Evolutionary conservation across 2,113 vertebrate species (phyloP), one percentile per base, ranked within the genome.

Genomic region (Taurulus bubalis): DNA sequence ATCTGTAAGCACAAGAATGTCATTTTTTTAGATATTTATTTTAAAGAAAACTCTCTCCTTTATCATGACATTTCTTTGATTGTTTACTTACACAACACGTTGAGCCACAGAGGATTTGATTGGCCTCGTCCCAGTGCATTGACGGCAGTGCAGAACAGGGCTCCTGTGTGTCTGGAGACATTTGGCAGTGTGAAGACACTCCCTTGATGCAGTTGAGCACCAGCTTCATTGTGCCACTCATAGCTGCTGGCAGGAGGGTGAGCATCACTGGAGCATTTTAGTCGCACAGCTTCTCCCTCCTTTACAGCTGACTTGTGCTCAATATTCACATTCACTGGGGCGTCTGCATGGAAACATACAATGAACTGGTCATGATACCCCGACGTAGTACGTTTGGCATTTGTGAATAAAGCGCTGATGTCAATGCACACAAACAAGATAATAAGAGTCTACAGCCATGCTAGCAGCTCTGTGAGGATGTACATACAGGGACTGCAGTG

Each of bases 261-360:
- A 68, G 91, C 89, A 3, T 93, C 76, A 78, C 94, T 82, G 83
- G 78, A 87, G 71, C 93, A 94, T 12, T 6, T 86, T 66, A 94
- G 68, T 15, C 1, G 26, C 30, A 91, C 83, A 38, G 59, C 15
- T 18, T 87, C 87, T 22, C 93, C 93, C 40, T 95, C 93, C 62
- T 24, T 83, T 11, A 92, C 74, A 1, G 63, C 15, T 0, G 66
- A 10, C n/a, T 80, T 38, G 51, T 73, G 80, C 1, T 83, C 53
- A 5, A 93, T 82, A 0, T 2, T 72, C 38, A 94, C 92, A 28
- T 89, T 77, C 18, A 84, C 64, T 1, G 94, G 94, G 1, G 89
- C 77, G 8, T 94, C 94, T 94, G 80, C 51, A 75, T 6, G 9
- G 63, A 74, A 53, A 82, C 15, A 28, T 2, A 65, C 24, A 63